Evolutionary conservation across 2,113 vertebrate species (phyloP).

Genomic region (Anhinga anhinga): DNA sequence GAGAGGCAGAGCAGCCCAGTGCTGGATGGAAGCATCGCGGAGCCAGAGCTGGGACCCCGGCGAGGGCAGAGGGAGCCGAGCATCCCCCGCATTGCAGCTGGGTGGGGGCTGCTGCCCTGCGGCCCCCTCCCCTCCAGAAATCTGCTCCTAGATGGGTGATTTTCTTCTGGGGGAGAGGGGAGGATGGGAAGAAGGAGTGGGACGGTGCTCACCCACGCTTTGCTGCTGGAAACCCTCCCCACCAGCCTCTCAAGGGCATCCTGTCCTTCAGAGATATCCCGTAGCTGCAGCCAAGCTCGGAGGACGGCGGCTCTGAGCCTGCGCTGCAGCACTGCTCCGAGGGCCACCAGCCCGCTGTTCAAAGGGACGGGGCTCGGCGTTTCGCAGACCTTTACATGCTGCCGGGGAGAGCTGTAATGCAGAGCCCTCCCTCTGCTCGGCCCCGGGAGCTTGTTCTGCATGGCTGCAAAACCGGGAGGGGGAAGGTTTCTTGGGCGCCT

Average conservation of each 20-base stretch:
- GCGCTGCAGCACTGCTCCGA: neutral
- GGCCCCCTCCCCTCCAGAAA: neutral
- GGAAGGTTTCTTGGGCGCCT: neutral
- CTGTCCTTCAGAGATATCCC: neutral
- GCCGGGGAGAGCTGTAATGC: neutral
- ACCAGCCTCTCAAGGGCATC: conserved; percentile 20
- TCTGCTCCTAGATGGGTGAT: neutral
- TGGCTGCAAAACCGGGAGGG: neutral
- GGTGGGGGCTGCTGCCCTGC: neutral
- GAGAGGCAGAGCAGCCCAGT: neutral
- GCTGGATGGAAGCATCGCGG: fast-evolving
- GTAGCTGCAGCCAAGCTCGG: neutral
- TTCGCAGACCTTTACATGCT: neutral
- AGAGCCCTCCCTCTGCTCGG: neutral
- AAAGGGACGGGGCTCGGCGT: neutral
- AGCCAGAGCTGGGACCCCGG: neutral
- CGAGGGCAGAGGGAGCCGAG: neutral
- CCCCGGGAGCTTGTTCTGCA: neutral
- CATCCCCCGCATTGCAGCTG: neutral
- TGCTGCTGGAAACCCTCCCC: neutral
- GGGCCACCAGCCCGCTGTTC: neutral
- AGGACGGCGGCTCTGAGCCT: neutral
- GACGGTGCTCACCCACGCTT: neutral
- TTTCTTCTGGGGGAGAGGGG: neutral
- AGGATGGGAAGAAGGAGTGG: neutral